Conservation (phyloP, 2,113 vertebrate species). For the Dromiciops gliroides region DNA sequence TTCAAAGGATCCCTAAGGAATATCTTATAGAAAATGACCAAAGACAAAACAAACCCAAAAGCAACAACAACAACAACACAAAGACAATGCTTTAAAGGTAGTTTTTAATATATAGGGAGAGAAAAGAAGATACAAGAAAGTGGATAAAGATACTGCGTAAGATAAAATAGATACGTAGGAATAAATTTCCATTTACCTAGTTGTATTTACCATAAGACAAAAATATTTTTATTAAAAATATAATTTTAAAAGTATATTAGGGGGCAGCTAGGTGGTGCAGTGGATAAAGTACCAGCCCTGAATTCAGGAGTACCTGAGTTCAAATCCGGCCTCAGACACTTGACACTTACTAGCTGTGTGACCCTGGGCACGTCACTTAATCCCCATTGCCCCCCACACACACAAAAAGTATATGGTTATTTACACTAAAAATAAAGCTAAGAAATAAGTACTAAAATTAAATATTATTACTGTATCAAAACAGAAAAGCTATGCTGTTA, state of each 20-base stretch:
- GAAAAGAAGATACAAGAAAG: background rate
- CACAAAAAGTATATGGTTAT: background rate
- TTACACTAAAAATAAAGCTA: background rate
- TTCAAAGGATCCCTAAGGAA: background rate
- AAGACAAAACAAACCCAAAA: background rate
- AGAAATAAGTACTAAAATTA: background rate
- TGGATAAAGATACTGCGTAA: background rate
- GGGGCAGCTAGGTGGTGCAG: too few relatives aligned
- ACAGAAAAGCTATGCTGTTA: background rate
- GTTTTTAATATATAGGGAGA: background rate
- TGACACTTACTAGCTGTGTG: too few relatives aligned
- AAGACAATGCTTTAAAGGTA: background rate
- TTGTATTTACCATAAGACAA: background rate
- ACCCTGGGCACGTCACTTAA: too few relatives aligned
- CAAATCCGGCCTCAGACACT: too few relatives aligned
- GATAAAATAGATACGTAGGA: background rate
- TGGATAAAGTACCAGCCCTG: too few relatives aligned
- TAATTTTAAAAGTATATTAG: too few relatives aligned
- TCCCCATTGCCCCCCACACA: too few relatives aligned
- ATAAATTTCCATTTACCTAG: background rate
- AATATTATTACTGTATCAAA: background rate
- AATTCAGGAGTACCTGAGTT: too few relatives aligned
- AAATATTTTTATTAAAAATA: background rate
- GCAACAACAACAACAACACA: background rate
- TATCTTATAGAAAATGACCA: background rate